phyloP scores from a whole-genome alignment of 1,140 invertebrate species.

The Nymphalis io region DNA sequence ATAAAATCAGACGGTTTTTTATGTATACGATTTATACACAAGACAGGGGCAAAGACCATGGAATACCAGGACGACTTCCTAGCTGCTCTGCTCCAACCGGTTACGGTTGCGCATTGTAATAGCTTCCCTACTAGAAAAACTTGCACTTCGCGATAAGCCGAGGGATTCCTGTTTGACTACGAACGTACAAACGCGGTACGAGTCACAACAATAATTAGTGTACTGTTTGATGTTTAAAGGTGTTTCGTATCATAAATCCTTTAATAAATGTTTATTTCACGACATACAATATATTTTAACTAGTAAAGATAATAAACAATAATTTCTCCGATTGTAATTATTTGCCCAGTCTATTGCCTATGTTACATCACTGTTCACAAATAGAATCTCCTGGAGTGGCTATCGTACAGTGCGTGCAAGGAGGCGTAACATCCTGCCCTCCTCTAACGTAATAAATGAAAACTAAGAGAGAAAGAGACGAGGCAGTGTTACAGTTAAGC shows the following conservation, averaged over 20 bases:
- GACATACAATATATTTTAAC: background rate
- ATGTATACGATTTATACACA: constrained; percentile 5
- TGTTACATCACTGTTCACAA: constrained; percentile 74
- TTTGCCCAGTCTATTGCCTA: constrained; percentile 53
- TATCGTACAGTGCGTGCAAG: constrained; percentile 62
- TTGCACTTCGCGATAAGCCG: constrained; percentile 39
- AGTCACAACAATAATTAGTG: background rate
- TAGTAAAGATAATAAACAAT: constrained; percentile 3
- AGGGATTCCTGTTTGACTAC: constrained; percentile 33
- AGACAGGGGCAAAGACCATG: constrained; percentile 19
- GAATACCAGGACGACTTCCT: constrained; percentile 52
- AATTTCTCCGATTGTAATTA: constrained; percentile 44
- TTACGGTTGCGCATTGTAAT: constrained; percentile 51
- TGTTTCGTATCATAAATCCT: background rate
- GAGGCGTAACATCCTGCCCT: constrained; percentile 62
- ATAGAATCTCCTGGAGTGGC: constrained; percentile 74
- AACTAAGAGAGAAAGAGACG: constrained; percentile 70
- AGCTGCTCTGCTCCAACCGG: constrained; percentile 50
- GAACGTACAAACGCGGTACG: background rate
- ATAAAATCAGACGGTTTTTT: background rate
- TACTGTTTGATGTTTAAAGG: background rate
- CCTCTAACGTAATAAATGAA: constrained; percentile 52
- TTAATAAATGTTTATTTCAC: background rate
- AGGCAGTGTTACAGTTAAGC: constrained; percentile 77
- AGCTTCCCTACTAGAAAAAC: constrained; percentile 57